phyloP scores from a whole-genome alignment of 2,113 vertebrate species.

The Calypte anna region DNA sequence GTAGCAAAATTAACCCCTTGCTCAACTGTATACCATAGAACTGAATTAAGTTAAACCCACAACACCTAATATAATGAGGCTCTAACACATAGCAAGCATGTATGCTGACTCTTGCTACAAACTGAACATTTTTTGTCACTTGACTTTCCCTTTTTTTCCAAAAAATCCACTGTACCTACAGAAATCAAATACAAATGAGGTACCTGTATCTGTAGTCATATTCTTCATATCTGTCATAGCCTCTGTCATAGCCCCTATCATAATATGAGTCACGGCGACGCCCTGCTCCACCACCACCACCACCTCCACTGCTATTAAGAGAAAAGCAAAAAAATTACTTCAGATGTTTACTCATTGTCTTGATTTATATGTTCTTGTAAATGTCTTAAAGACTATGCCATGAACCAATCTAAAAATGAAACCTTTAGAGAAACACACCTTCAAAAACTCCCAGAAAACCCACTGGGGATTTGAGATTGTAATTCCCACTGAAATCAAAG shows the following conservation, averaged over 20 bases:
- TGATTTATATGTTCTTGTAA: not conserved
- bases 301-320: conserved; percentile 74
- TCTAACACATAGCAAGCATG: not conserved
- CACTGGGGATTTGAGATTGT: not conserved
- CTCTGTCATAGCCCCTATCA: conserved; percentile 86
- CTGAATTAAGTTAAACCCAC: not conserved
- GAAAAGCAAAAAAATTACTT: not conserved
- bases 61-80: not conserved
- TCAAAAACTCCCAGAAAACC: not conserved
- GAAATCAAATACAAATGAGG: not conserved
- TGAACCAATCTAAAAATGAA: not conserved
- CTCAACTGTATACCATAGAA: not conserved
- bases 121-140: fast-evolving
- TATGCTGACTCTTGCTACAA: not conserved
- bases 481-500: not conserved
- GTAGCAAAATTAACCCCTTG: not conserved
- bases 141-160: not conserved
- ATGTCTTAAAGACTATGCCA: not conserved
- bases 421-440: not conserved
- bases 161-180: not conserved
- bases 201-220: conserved; percentile 92
- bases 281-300: conserved; percentile 79
- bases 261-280: conserved; percentile 86
- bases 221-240: conserved; percentile 91
- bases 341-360: not conserved